These are phyloP conservation scores for Telmatochromis sp. DNA, from an alignment of 2,113 vertebrate species.

Conservation along the genomic window DNA sequence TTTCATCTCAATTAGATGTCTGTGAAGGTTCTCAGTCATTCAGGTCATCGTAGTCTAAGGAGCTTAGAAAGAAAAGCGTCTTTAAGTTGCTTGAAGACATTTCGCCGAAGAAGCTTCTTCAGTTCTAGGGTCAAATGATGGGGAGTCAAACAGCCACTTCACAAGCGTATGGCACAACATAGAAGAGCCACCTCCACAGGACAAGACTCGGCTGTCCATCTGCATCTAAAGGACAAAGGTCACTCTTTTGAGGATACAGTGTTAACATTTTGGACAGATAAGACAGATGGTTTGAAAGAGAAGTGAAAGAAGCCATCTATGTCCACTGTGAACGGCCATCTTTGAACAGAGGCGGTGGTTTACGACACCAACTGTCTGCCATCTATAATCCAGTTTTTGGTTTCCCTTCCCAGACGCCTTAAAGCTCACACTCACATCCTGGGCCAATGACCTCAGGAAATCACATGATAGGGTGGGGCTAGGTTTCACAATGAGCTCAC, in stretches of 20 bases:
- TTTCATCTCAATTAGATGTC: not conserved
- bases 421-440: not conserved
- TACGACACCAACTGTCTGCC: not conserved
- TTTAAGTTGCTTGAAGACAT: not conserved
- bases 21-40: not conserved
- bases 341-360: not conserved
- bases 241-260: not conserved
- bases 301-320: not conserved
- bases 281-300: not conserved
- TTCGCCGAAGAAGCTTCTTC: not conserved
- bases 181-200: not conserved
- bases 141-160: not conserved
- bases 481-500: not conserved
- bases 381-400: not conserved
- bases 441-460: not conserved
- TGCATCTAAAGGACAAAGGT: not conserved
- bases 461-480: not conserved
- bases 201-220: not conserved
- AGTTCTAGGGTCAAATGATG: not conserved
- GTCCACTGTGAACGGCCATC: not conserved
- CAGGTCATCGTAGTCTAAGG: not conserved
- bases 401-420: not conserved
- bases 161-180: not conserved
- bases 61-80: not conserved
- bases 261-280: fast-evolving